These are phyloP conservation scores for Platerodrilus igneus DNA, from an alignment of 2,888 invertebrate genomes.

Conservation along the genomic window DNA sequence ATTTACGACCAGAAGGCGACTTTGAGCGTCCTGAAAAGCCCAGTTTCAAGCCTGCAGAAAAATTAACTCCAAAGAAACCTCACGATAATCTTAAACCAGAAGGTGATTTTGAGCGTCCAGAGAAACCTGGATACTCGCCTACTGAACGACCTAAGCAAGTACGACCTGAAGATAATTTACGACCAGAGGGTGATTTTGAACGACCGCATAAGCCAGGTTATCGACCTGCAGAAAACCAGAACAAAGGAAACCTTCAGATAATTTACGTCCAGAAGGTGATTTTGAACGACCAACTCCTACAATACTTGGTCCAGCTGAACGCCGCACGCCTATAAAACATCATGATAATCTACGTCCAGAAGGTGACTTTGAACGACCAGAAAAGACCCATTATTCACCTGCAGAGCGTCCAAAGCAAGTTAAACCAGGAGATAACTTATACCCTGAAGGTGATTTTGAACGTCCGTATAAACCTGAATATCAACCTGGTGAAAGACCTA, in stretches of 20 bases:
- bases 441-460: constrained; percentile 48
- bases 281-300: constrained; percentile 41
- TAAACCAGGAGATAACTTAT: constrained; percentile 49
- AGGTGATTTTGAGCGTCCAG: constrained; percentile 46
- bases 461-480: constrained; percentile 42
- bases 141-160: constrained; percentile 47
- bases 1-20: constrained; percentile 51
- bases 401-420: constrained; percentile 46
- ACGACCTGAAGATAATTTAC: constrained; percentile 54
- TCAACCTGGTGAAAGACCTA: constrained; percentile 47
- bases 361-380: constrained; percentile 51
- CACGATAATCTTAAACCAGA: constrained; percentile 55
- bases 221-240: constrained; percentile 43
- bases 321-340: constrained; percentile 43
- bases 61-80: constrained; percentile 46
- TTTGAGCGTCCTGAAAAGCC: constrained; percentile 39
- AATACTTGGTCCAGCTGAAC: constrained; percentile 45
- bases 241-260: too few species aligned
- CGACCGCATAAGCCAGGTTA: constrained; percentile 36
- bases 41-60: constrained; percentile 44
- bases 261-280: constrained; percentile 49
- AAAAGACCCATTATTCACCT: constrained; percentile 33
- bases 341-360: constrained; percentile 49
- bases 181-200: constrained; percentile 55
- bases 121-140: constrained; percentile 43